phyloP scores from a whole-genome alignment of 2,797 vertebrate genomes.

The Chrysolophus pictus region DNA sequence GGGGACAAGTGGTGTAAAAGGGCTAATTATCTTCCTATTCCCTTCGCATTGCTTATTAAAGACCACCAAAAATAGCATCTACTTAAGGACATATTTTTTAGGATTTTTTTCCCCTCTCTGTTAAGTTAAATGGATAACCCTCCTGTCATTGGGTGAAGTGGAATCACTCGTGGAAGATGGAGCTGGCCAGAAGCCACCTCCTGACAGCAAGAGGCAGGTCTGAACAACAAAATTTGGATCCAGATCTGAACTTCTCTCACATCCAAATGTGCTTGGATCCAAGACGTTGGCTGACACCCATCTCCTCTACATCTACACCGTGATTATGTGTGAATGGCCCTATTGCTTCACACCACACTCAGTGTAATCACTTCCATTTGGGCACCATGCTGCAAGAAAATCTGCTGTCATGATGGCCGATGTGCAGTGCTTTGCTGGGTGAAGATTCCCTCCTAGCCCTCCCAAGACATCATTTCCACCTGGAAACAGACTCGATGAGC shows the following conservation, averaged over 20 bases:
- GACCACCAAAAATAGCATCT: constrained; percentile 57
- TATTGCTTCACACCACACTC: constrained; percentile 27
- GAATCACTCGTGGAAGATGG: constrained; percentile 39
- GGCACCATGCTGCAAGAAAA: constrained; percentile 28
- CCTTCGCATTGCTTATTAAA: background rate
- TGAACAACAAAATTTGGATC: constrained; percentile 59
- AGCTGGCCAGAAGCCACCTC: constrained; percentile 51
- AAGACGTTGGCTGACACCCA: constrained; percentile 42
- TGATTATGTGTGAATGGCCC: constrained; percentile 60
- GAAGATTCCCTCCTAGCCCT: background rate
- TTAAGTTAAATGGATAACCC: constrained; percentile 46
- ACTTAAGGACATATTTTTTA: background rate
- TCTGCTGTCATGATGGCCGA: constrained; percentile 47
- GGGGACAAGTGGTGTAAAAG: background rate
- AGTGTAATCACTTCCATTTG: constrained; percentile 58
- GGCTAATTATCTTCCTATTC: constrained; percentile 68
- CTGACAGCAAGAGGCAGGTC: constrained; percentile 25
- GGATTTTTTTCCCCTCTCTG: background rate
- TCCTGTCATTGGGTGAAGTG: constrained; percentile 35
- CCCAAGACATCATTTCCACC: constrained; percentile 34
- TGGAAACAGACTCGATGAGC: constrained; percentile 1
- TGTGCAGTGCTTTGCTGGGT: background rate
- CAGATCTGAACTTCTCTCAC: constrained; percentile 48
- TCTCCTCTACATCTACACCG: constrained; percentile 36
- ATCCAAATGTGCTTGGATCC: constrained; percentile 38